Conservation (phyloP, 2,797 vertebrate genomes). For the Morus bassanus region DNA sequence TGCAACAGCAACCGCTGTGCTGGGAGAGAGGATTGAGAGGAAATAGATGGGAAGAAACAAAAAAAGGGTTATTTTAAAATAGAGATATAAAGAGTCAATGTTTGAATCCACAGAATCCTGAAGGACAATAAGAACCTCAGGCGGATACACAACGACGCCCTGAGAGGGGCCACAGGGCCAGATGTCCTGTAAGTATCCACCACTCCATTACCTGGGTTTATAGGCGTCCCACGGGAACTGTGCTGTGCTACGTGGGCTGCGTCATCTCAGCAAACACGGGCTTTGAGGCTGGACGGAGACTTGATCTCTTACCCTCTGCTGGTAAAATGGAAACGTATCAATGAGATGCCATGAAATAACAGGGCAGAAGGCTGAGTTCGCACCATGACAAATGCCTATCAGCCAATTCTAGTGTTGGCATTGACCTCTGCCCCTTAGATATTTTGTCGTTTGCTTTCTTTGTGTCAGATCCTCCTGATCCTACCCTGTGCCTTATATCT, state of each 20-base stretch:
- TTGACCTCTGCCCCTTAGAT: not conserved
- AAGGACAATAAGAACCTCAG: constrained; percentile 83
- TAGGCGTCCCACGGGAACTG: not conserved
- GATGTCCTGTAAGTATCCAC: constrained; percentile 82
- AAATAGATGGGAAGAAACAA: not conserved
- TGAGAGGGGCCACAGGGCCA: constrained; percentile 84
- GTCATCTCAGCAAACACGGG: not conserved
- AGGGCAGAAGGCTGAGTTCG: not conserved
- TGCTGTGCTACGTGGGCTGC: not conserved
- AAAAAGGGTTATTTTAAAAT: not conserved
- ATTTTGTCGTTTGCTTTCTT: not conserved
- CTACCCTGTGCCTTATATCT: not conserved
- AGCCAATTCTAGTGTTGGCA: not conserved
- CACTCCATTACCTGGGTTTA: rapidly evolving
- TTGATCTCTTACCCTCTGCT: not conserved
- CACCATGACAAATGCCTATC: rapidly evolving
- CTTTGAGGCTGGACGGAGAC: not conserved
- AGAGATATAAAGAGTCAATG: not conserved
- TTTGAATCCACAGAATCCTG: constrained; percentile 78
- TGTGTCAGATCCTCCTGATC: not conserved
- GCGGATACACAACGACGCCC: constrained; percentile 82
- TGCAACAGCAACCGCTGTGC: not conserved
- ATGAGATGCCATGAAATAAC: not conserved
- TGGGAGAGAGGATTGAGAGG: not conserved
- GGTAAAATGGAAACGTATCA: not conserved